A percentile compares a stretch with the other conserved stretches of the same genome.
These are phyloP conservation scores for Allobates femoralis DNA, from an alignment of 2,797 vertebrate species.

Conservation along the genomic window DNA sequence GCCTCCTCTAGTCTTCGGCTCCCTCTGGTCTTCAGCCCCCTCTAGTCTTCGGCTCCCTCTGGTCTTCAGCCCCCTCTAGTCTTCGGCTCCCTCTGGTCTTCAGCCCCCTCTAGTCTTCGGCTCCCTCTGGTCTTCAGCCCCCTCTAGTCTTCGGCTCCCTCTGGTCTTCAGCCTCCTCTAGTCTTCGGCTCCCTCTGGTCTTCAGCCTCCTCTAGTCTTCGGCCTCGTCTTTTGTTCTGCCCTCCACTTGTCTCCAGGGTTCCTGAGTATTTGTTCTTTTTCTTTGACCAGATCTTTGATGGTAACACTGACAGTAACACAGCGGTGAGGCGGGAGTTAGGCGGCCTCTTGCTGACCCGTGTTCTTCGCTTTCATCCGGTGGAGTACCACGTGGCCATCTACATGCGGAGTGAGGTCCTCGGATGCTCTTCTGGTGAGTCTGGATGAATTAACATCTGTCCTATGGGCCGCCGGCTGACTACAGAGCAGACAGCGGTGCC, in stretches of 20 bases:
- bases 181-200: no score
- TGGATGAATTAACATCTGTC: neutral
- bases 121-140: no score
- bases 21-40: neutral
- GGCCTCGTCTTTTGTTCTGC: no score
- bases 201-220: no score
- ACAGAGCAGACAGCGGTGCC: neutral
- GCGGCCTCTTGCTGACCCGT: slow-evolving; percentile 74
- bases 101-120: no score
- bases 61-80: no score
- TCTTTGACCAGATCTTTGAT: slow-evolving; percentile 73
- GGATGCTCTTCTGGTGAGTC: slow-evolving; percentile 79
- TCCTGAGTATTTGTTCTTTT: neutral
- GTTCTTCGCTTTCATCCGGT: slow-evolving; percentile 80
- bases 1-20: neutral
- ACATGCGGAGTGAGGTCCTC: slow-evolving; percentile 80
- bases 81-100: no score
- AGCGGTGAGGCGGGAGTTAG: slow-evolving; percentile 77
- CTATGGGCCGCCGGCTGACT: neutral
- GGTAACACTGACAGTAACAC: slow-evolving; percentile 76
- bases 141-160: no score
- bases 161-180: no score
- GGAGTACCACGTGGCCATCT: slow-evolving; percentile 78
- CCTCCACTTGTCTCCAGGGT: neutral
- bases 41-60: no score